Evolutionary conservation across 1,140 invertebrate genomes (phyloP).

Genomic region (Apis dorsata): DNA sequence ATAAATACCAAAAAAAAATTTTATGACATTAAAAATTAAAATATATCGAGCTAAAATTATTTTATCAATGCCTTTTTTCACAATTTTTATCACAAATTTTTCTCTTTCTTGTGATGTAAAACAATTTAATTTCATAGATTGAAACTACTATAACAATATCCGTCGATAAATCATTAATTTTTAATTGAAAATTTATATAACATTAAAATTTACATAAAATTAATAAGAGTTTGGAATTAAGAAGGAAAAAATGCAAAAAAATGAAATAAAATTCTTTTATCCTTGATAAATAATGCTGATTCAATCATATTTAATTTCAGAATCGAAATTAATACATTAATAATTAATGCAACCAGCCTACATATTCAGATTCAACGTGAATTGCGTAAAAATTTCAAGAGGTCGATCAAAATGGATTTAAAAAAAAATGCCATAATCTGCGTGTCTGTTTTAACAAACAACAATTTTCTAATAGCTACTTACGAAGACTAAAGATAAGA

Average conservation of each 20-base stretch:
- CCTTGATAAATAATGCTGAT: no score
- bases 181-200: background rate
- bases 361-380: background rate
- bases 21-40: background rate
- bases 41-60: no score
- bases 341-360: background rate
- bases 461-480: background rate
- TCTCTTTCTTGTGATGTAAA: no score
- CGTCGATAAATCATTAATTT: background rate
- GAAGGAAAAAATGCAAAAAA: background rate
- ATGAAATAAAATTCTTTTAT: background rate
- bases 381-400: background rate
- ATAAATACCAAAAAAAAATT: background rate
- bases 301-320: background rate
- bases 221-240: background rate
- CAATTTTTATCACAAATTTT: no score
- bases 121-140: background rate
- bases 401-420: no score
- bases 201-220: background rate
- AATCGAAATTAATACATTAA: background rate
- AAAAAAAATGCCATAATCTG: background rate
- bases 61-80: no score
- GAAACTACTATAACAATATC: background rate
- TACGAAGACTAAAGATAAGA: background rate
- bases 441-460: background rate